phyloP scores from a whole-genome alignment of 2,113 vertebrate species.

The Chascanopsetta lugubris region DNA sequence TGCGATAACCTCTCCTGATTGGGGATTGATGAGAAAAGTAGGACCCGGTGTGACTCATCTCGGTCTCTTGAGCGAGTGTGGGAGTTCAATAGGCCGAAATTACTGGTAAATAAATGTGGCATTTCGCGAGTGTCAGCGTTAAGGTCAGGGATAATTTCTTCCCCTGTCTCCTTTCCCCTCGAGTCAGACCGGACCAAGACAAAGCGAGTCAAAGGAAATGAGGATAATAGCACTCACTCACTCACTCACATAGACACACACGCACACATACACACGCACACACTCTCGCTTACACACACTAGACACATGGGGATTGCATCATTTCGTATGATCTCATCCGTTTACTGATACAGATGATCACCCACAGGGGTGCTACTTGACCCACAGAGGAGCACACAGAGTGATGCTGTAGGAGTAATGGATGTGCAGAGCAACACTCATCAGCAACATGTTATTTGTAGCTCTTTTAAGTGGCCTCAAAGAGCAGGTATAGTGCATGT shows the following conservation, averaged over 20 bases:
- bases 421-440: constrained; percentile 28
- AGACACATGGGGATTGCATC: constrained; percentile 54
- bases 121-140: constrained; percentile 38
- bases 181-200: constrained; percentile 10
- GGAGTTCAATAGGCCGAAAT: constrained; percentile 23
- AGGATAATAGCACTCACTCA: constrained; percentile 21
- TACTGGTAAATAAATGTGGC: constrained; percentile 41
- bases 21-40: constrained; percentile 15
- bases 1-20: not conserved
- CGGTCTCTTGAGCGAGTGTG: constrained; percentile 9
- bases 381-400: constrained; percentile 29
- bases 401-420: constrained; percentile 28
- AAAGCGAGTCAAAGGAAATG: constrained; percentile 30
- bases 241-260: constrained; percentile 8
- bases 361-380: constrained; percentile 58
- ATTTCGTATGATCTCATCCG: constrained; percentile 71
- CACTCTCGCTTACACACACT: constrained; percentile 8
- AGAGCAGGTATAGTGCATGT: not conserved
- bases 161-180: constrained; percentile 13
- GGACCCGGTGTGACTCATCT: constrained; percentile 6
- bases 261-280: constrained; percentile 8
- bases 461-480: not conserved
- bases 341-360: constrained; percentile 56
- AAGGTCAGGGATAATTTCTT: constrained; percentile 44
- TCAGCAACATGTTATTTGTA: constrained; percentile 28